phyloP scores from a whole-genome alignment of 2,113 vertebrate species.

The Dicerorhinus sumatrensis region DNA sequence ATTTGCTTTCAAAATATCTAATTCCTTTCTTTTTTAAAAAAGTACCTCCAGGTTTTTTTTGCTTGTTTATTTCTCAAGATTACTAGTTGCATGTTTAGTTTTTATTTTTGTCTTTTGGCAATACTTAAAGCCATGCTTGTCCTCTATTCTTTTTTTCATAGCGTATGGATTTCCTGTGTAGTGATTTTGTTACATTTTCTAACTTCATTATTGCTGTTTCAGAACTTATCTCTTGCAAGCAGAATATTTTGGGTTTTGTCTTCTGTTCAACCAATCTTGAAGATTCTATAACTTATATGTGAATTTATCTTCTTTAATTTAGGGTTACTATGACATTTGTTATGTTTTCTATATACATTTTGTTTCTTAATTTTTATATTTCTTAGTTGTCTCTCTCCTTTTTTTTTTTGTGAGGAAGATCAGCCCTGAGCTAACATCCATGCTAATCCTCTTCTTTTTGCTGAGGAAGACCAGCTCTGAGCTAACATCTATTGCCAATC shows the following conservation, averaged over 20 bases:
- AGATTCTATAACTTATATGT: background rate
- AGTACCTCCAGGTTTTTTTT: background rate
- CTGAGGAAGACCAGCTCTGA: too few species aligned
- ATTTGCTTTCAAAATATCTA: slow-evolving; percentile 54
- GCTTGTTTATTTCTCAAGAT: background rate
- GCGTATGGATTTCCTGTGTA: background rate
- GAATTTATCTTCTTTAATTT: slow-evolving; percentile 15
- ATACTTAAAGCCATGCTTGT: background rate
- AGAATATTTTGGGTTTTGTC: slow-evolving; percentile 38
- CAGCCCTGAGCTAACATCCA: too few species aligned
- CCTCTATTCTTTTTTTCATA: background rate
- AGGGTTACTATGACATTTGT: background rate
- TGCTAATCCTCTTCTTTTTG: too few species aligned
- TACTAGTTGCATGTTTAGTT: background rate
- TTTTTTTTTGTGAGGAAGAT: background rate
- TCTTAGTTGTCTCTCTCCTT: background rate
- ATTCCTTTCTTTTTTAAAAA: background rate
- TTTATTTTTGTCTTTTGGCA: background rate
- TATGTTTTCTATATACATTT: background rate
- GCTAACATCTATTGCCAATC: too few species aligned
- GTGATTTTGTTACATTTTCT: slow-evolving; percentile 20
- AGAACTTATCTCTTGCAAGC: slow-evolving; percentile 10
- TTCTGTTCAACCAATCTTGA: slow-evolving; percentile 13
- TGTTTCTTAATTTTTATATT: slow-evolving; percentile 42
- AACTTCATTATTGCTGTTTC: slow-evolving; percentile 24